Conservation (phyloP, 1,140 invertebrate species). For the Hyposmocoma kahamanoa region DNA sequence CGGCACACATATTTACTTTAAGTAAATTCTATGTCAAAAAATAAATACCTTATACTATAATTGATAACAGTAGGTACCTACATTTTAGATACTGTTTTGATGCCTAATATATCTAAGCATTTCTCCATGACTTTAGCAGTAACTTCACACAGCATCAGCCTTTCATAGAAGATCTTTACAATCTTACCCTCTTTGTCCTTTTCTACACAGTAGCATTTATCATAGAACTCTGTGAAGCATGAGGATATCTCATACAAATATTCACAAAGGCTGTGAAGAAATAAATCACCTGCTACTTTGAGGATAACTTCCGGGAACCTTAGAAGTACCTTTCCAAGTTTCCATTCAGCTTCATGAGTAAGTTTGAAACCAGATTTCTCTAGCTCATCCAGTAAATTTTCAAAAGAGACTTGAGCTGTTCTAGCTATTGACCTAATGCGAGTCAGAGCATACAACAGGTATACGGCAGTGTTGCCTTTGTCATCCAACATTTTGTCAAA, state of each 20-base stretch:
- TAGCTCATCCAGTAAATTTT: constrained; percentile 72
- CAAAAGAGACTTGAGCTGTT: constrained; percentile 78
- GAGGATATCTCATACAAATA: constrained; percentile 96
- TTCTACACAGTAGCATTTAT: constrained; percentile 97
- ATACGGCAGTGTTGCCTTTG: constrained; percentile 98
- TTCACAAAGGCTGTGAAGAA: constrained; percentile 94
- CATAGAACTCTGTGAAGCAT: constrained; percentile 97
- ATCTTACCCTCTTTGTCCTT: constrained; percentile 87
- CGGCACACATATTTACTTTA: too few species aligned
- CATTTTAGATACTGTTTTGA: constrained; percentile 95
- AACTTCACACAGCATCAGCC: constrained; percentile 94
- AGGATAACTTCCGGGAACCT: constrained; percentile 92
- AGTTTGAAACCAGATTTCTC: constrained; percentile 79
- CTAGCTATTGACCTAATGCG: constrained; percentile 94
- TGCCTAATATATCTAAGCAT: constrained; percentile 92
- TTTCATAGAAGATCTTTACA: constrained; percentile 87
- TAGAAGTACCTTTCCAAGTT: constrained; percentile 90
- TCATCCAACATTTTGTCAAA: constrained; percentile 99
- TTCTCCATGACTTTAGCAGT: constrained; percentile 91
- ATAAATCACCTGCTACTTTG: constrained; percentile 89
- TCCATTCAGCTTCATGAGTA: constrained; percentile 95
- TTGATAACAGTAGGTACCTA: constrained; percentile 69
- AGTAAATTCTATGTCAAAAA: constrained; percentile 1
- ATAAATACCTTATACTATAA: constrained; percentile 13
- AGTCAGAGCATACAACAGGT: constrained; percentile 96